Conservation (phyloP, 2,113 vertebrate species). For the Thunnus thynnus region DNA sequence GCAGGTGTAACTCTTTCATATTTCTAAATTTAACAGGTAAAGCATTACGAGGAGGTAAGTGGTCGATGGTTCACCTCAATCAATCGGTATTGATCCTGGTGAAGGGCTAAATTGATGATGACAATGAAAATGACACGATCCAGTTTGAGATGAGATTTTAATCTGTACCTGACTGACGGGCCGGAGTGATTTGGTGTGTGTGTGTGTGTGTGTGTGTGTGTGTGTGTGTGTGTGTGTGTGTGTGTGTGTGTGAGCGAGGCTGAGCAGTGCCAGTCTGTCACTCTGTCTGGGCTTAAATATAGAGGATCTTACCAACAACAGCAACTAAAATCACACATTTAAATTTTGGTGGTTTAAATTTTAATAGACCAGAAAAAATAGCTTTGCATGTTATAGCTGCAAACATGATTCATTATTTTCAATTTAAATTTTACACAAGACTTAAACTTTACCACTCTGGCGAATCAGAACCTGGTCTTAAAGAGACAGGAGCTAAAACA, state of each 20-base stretch:
- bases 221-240: neutral
- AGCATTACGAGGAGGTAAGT: conserved; percentile 47
- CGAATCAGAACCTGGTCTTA: no score
- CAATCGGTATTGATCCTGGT: conserved; percentile 17
- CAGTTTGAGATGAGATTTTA: neutral
- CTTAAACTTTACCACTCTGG: no score
- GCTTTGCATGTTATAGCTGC: no score
- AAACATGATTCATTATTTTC: no score
- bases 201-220: neutral
- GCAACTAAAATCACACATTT: no score
- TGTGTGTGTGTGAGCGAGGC: neutral
- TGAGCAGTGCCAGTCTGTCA: no score
- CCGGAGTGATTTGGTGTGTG: neutral
- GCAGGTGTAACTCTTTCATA: conserved; percentile 34
- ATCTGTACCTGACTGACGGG: neutral
- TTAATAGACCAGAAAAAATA: no score
- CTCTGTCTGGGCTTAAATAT: no score
- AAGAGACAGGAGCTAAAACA: no score
- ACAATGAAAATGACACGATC: neutral
- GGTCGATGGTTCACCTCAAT: neutral
- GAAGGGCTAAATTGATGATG: conserved; percentile 1
- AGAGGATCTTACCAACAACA: no score
- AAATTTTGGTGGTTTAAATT: no score
- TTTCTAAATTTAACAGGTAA: conserved; percentile 55
- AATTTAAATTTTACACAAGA: no score